Evolutionary conservation across 2,888 invertebrate species (phyloP).

Genomic region (Torymus texanus): DNA sequence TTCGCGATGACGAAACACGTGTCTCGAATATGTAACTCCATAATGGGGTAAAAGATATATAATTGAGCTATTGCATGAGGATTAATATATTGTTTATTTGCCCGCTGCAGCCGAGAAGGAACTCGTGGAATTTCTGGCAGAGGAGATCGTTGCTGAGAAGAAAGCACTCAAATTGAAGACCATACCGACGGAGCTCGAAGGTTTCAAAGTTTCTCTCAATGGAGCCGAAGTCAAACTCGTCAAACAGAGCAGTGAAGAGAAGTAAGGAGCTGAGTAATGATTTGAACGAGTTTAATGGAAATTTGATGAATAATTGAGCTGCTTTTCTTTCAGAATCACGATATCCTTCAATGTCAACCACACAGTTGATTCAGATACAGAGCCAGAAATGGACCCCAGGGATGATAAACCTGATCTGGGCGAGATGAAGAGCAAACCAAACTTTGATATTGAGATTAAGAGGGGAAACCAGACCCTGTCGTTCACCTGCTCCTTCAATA

Average conservation of each 20-base stretch:
- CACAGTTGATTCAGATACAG: slow-evolving; percentile 89
- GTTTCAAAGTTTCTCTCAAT: slow-evolving; percentile 86
- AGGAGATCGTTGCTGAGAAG: slow-evolving; percentile 94
- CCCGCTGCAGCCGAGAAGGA: slow-evolving; percentile 85
- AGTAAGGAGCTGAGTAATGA: slow-evolving; percentile 76
- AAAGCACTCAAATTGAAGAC: slow-evolving; percentile 86
- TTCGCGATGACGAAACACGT: not conserved
- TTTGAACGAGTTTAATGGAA: not conserved
- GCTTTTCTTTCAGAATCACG: slow-evolving; percentile 78
- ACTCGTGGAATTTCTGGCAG: slow-evolving; percentile 91
- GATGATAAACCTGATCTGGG: slow-evolving; percentile 85
- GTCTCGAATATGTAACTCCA: no score
- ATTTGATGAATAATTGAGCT: no score
- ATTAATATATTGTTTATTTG: slow-evolving; percentile 28
- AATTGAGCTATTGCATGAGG: not conserved
- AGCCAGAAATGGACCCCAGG: slow-evolving; percentile 80
- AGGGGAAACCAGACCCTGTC: slow-evolving; percentile 87
- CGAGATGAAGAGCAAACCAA: slow-evolving; percentile 93
- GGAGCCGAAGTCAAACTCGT: slow-evolving; percentile 90
- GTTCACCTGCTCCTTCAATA: slow-evolving; percentile 89
- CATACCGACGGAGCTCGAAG: slow-evolving; percentile 86
- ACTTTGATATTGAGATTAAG: slow-evolving; percentile 91
- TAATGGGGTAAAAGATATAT: slow-evolving; percentile 33
- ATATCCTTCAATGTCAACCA: slow-evolving; percentile 95
- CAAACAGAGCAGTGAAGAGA: slow-evolving; percentile 84